A percentile compares a stretch with the other conserved stretches of the same genome.
Conservation (phyloP, 1,140 invertebrate species). For the Cataglyphis hispanica region DNA sequence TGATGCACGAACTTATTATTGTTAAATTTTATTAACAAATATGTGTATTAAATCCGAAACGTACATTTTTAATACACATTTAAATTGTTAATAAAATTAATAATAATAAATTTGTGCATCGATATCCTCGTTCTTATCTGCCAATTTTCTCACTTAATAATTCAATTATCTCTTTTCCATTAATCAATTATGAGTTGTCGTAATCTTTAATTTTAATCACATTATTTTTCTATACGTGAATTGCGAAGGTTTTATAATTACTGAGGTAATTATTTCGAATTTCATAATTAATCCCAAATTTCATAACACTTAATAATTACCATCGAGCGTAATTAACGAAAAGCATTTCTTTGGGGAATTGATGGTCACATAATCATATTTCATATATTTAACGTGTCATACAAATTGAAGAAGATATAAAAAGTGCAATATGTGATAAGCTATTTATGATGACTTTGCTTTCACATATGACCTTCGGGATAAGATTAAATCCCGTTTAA, state of each 20-base stretch:
- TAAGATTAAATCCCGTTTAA: conserved; percentile 25
- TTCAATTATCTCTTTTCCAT: not conserved
- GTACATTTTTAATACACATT: too few species aligned
- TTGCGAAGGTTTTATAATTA: not conserved
- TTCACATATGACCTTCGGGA: conserved; percentile 49
- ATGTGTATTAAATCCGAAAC: too few species aligned
- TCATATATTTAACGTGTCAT: not conserved
- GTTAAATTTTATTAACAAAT: too few species aligned
- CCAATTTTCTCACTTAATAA: too few species aligned
- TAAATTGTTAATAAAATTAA: too few species aligned
- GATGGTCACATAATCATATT: not conserved
- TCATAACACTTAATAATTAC: conserved; percentile 3
- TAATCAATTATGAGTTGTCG: not conserved
- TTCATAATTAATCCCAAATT: not conserved
- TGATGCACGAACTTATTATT: too few species aligned
- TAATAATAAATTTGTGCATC: too few species aligned
- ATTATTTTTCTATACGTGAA: not conserved
- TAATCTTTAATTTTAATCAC: conserved; percentile 2
- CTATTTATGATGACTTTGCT: conserved; percentile 11
- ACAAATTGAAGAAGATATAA: not conserved
- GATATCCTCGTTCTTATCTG: too few species aligned
- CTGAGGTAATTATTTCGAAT: not conserved
- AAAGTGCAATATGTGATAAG: conserved; percentile 6
- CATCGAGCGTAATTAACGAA: not conserved
- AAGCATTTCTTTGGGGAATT: not conserved